Evolutionary conservation across 2,797 vertebrate genomes (phyloP).

Genomic region (Macropodus opercularis): DNA sequence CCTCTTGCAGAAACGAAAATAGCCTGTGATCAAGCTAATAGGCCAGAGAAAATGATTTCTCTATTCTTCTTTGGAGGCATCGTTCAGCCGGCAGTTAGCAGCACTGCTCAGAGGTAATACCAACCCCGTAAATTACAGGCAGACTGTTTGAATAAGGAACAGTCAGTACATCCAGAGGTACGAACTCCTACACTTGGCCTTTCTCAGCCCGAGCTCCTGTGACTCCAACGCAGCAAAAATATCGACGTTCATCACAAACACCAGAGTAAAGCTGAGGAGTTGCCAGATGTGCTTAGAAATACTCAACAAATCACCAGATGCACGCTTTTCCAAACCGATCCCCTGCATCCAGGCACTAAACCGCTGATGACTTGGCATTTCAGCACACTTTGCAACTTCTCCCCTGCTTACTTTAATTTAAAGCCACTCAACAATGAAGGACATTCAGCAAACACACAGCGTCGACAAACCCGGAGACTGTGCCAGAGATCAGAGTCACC

Average conservation of each 20-base stretch:
- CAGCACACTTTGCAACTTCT: background rate
- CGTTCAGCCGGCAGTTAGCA: background rate
- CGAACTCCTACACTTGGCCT: background rate
- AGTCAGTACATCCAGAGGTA: background rate
- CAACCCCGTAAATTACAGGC: background rate
- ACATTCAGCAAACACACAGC: conserved; percentile 30
- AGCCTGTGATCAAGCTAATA: conserved; percentile 7
- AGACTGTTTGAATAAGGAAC: background rate
- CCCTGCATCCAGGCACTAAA: background rate
- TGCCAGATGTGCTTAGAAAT: background rate
- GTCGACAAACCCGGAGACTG: conserved; percentile 14
- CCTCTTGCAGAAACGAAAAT: background rate
- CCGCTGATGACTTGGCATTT: conserved; percentile 18
- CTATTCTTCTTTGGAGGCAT: background rate
- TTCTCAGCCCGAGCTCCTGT: background rate
- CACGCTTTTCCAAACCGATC: background rate
- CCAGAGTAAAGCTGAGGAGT: background rate
- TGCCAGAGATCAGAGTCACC: conserved; percentile 17
- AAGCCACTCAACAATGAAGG: conserved; percentile 3
- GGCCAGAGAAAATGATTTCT: background rate
- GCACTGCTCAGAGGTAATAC: background rate
- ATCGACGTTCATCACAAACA: background rate
- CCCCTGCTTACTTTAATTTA: conserved; percentile 10
- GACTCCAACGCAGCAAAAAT: background rate
- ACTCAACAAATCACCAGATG: background rate